Base-by-base conservation (phyloP, 2,113 vertebrate species). In the Fulica atra region DNA sequence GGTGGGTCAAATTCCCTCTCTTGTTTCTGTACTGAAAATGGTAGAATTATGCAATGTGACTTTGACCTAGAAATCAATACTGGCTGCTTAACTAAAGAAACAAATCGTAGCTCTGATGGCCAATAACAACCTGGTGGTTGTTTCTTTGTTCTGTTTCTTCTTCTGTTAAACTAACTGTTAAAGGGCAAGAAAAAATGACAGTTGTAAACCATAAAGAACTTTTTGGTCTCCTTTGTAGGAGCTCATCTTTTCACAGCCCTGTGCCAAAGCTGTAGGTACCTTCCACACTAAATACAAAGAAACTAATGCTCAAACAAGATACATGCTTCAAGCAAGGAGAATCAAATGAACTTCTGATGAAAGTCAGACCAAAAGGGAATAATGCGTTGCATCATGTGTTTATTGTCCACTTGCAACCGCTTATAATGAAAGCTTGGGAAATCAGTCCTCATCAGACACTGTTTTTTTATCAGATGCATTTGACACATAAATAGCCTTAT, bases 41-140 rank as follows among this genome's bases (percentile, higher is more conserved):
- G 64, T 21, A 84, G 79, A 92, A 86, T 96, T 96, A 91, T 91
- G 90, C 88, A 93, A 84, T 0, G 1, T 86, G 79, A 46, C 85
- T 94, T 86, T 94, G 93, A 93, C 88, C 89, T 88, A 53, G 79
- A 66, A 92, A 90, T 95, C 82, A 81, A 70, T 93, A 81, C 64
- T 53, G 44, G 80, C 80, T 94, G 76, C 80, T 96, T 94, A 96
- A 86, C 86, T 86, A 61, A 87, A 88, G 93, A 90, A 96, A 88
- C 93, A 92, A 96, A 95, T 95, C 1, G 3, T 1, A 1, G 48
- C 69, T 90, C 64, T 61, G 65, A 81, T 84, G 60, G 92, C 90
- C 93, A 96, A 38, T 94, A 88, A 90, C 88, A 86, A 92, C 93
- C 61, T 46, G 53, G n/a, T 71, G 53, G 82, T 64, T 81, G 56